Evolutionary conservation across 2,113 vertebrate genomes (phyloP).

Genomic region (Ovibos moschatus): DNA sequence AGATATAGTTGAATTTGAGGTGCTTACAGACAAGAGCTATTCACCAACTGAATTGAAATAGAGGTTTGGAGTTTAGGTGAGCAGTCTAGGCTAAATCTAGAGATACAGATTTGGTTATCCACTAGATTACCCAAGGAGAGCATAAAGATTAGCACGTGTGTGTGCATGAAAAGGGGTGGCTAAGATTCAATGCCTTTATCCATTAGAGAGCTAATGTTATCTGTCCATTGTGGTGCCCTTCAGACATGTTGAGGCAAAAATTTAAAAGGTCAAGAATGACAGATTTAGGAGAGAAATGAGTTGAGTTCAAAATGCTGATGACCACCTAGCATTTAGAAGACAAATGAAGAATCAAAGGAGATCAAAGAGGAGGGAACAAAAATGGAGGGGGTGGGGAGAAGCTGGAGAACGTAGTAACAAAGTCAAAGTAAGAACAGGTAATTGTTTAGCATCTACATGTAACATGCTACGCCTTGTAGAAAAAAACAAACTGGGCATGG

Average conservation of each 20-base stretch:
- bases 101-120: not conserved
- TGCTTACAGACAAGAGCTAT: not conserved
- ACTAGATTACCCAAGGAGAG: not conserved
- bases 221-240: not conserved
- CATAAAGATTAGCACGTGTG: not conserved
- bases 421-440: not conserved
- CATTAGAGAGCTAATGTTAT: not conserved
- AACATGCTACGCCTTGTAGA: not conserved
- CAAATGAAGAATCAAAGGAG: not conserved
- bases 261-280: not conserved
- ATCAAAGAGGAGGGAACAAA: not conserved
- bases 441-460: not conserved
- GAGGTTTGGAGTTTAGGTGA: not conserved
- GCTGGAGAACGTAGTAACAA: not conserved
- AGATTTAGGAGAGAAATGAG: not conserved
- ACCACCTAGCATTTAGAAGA: not conserved
- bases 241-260: not conserved
- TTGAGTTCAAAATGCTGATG: not conserved
- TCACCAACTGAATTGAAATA: not conserved
- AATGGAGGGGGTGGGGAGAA: not conserved
- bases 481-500: not conserved
- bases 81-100: not conserved
- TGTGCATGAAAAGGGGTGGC: not conserved
- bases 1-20: not conserved
- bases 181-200: not conserved